Evolutionary conservation across 2,888 invertebrate species (phyloP).

Genomic region (Prosapia bicincta): DNA sequence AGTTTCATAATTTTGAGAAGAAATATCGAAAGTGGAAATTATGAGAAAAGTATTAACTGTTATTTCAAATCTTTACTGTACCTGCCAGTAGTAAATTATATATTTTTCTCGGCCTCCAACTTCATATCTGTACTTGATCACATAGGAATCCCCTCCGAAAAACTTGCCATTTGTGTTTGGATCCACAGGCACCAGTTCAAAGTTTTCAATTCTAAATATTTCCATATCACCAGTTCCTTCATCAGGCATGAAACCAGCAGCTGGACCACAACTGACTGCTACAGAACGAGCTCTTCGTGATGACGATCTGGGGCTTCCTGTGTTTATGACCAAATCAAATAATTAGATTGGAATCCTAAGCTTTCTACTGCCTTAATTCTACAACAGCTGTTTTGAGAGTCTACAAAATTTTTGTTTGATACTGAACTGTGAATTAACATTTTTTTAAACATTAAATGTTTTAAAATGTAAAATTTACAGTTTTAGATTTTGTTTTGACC

Average conservation of each 20-base stretch:
- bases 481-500: no score
- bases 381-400: no score
- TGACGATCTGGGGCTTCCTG: background rate
- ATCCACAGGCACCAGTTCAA: constrained; percentile 49
- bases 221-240: constrained; percentile 59
- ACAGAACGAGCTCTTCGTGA: constrained; percentile 36
- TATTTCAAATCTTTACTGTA: no score
- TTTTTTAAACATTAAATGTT: no score
- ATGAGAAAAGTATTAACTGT: no score
- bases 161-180: constrained; percentile 52
- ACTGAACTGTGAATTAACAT: no score
- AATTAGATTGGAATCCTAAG: no score
- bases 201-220: constrained; percentile 53
- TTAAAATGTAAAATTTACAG: no score
- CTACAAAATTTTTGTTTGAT: no score
- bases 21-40: no score
- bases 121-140: constrained; percentile 60
- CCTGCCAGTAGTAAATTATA: constrained; percentile 66
- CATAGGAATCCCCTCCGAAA: constrained; percentile 63
- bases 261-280: constrained; percentile 56
- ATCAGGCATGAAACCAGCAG: constrained; percentile 68
- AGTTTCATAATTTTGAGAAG: no score
- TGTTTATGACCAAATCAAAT: background rate
- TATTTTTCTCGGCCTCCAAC: constrained; percentile 52
- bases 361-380: no score